phyloP scores from a whole-genome alignment of 2,888 invertebrate genomes.

The Dasysyrphus tricinctus region DNA sequence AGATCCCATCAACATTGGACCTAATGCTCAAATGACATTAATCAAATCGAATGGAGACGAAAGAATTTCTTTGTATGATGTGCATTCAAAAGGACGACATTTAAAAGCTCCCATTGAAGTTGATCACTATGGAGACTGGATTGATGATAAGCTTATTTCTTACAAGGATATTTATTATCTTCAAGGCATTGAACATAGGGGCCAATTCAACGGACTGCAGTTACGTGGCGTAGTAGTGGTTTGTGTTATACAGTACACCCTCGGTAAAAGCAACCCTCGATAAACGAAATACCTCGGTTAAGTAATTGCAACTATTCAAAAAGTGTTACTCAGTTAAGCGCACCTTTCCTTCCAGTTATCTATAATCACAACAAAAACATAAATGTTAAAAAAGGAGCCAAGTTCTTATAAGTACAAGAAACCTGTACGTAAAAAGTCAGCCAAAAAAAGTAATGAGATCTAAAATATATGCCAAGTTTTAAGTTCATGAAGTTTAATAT shows the following conservation, averaged over 20 bases:
- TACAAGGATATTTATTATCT: constrained; percentile 76
- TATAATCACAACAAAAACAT: no score
- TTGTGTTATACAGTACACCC: constrained; percentile 67
- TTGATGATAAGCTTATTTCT: constrained; percentile 51
- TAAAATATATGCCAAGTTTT: no score
- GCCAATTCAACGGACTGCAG: constrained; percentile 78
- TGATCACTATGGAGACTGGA: constrained; percentile 75
- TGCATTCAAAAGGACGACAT: constrained; percentile 81
- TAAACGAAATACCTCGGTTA: no score
- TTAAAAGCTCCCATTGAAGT: constrained; percentile 78
- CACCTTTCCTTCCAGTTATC: no score
- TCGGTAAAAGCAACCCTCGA: no score
- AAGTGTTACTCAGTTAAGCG: no score
- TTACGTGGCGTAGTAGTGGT: constrained; percentile 81
- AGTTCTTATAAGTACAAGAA: no score
- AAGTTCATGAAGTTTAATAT: no score
- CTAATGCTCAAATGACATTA: constrained; percentile 81
- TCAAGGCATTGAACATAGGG: constrained; percentile 78
- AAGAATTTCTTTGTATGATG: constrained; percentile 78
- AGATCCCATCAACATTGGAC: constrained; percentile 77
- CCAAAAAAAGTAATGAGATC: no score
- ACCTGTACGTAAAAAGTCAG: no score
- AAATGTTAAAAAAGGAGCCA: no score
- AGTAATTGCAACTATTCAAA: no score
- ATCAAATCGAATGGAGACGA: constrained; percentile 75